These are phyloP conservation scores for Vireo altiloquus DNA, from an alignment of 2,113 vertebrate genomes.

Conservation along the genomic window DNA sequence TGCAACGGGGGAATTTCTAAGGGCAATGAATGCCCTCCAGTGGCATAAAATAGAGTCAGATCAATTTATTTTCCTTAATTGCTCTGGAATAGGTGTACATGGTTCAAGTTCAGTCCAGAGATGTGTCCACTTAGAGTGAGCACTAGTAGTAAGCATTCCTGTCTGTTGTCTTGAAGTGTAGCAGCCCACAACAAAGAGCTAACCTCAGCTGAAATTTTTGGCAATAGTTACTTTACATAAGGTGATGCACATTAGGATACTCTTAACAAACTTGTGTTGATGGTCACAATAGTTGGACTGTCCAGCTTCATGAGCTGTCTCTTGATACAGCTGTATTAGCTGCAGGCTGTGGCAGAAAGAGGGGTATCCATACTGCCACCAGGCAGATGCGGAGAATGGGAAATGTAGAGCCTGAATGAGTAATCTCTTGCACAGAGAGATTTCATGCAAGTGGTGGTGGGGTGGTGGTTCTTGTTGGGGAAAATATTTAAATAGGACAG, in stretches of 20 bases:
- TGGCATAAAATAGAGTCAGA: background rate
- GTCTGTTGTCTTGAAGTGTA: background rate
- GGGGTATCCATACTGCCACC: background rate
- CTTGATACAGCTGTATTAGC: background rate
- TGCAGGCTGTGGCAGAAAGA: background rate
- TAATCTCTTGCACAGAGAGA: background rate
- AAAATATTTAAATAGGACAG: no score
- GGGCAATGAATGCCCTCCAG: conserved; percentile 26
- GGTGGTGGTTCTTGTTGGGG: background rate
- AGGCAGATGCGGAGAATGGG: background rate
- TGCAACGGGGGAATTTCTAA: background rate
- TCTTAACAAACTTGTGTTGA: background rate
- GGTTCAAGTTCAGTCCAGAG: background rate
- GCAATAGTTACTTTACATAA: background rate
- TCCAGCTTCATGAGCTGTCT: background rate
- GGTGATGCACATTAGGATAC: background rate
- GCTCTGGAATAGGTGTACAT: background rate
- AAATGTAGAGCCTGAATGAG: rapidly evolving
- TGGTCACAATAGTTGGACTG: background rate
- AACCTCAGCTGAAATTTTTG: rapidly evolving
- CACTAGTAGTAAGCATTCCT: no score
- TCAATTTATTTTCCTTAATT: rapidly evolving
- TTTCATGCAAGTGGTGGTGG: background rate
- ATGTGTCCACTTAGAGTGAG: rapidly evolving
- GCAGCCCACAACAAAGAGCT: background rate